Evolutionary conservation across 2,888 invertebrate species (phyloP), one percentile per base, ranked within the genome.

Genomic region (Leptopilina myrica): DNA sequence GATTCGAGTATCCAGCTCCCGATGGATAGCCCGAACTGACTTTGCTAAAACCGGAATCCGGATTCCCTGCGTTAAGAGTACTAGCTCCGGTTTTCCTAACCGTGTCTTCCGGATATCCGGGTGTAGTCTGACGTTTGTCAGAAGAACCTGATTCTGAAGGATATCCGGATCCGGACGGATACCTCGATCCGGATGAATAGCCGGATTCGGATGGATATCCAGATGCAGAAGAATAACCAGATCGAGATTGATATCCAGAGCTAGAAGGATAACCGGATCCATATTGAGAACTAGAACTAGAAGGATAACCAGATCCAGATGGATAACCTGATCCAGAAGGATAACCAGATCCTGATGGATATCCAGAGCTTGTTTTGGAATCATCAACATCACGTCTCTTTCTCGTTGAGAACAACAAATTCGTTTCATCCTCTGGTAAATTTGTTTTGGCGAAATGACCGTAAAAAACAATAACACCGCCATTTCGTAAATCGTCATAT

Each of bases 81-180:
- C 73, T 49, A 9, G 75, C 40, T 4, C 62, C 62, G 20, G 79
- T 80, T 20, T 78, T 79, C 5, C 80, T 64, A 1, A 76, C 81
- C 5, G 75, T 40, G 0, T 78, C 59, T 4, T 79, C 65, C 0
- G 82, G 83, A 78, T 82, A 82, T 43, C 80, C 80, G 0, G 83
- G 81, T 46, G 20, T 82, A 84, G 15, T 81, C 80, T 56, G 9
- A 53, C 53, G 2, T 9, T 80, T 80, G 7, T 83, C 66, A 12
- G 83, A 78, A 67, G 83, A 82, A 12, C 78, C 80, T 4, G 77
- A 43, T 2, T 69, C 77, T 12, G 79, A 75, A 26, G 80, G 79
- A 53, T 81, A 81, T 49, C 79, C 79, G 9, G 81, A 79, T 20
- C 65, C 49, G 4, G 73, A 14, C 20, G 20, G 20, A 20, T 20